Conservation (phyloP, 2,888 invertebrate species). For the Mystacides longicornis region DNA sequence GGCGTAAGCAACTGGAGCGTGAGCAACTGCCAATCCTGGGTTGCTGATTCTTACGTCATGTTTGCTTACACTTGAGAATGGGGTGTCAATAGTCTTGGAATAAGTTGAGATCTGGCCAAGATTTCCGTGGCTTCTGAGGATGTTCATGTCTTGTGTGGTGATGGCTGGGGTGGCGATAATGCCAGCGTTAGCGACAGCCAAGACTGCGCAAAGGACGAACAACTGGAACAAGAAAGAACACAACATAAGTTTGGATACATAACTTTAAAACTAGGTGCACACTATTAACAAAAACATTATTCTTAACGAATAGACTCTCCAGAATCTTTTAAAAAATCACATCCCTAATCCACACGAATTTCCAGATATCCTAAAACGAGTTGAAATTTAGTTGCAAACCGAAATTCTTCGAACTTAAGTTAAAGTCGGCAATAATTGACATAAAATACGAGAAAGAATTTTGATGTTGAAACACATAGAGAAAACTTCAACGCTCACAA, state of each 20-base stretch:
- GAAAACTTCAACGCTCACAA: constrained; percentile 4
- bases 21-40: constrained; percentile 46
- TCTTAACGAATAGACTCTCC: too few species aligned
- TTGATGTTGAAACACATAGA: too few species aligned
- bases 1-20: constrained; percentile 24
- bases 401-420: too few species aligned
- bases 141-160: constrained; percentile 54
- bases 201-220: constrained; percentile 20
- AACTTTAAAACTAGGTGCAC: neutral
- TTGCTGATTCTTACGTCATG: constrained; percentile 64
- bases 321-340: too few species aligned
- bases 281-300: neutral
- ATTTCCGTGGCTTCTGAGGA: constrained; percentile 56
- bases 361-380: too few species aligned
- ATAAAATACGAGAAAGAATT: too few species aligned
- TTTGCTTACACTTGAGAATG: constrained; percentile 64
- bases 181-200: constrained; percentile 29
- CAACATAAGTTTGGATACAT: too few species aligned
- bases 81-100: constrained; percentile 63
- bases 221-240: constrained; percentile 12
- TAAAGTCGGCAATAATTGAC: too few species aligned
- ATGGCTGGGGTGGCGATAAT: constrained; percentile 42
- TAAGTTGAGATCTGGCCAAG: constrained; percentile 63
- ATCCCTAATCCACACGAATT: too few species aligned
- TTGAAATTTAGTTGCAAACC: too few species aligned